phyloP scores from a whole-genome alignment of 2,797 vertebrate species.

The Ibycter americanus region DNA sequence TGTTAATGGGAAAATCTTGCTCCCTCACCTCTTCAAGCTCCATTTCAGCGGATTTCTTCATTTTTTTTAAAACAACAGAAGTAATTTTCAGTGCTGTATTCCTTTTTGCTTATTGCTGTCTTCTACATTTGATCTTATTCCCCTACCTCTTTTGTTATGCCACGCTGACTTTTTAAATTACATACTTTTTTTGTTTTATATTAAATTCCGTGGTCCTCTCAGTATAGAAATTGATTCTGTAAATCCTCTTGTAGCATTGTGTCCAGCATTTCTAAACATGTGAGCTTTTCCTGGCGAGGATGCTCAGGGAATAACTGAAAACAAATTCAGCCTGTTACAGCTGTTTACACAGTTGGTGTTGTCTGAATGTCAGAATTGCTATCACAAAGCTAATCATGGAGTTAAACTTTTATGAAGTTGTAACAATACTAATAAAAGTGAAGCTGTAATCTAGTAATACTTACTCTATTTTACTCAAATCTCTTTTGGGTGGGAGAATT shows the following conservation, averaged over 20 bases:
- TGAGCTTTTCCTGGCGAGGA: neutral
- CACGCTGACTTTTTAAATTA: neutral
- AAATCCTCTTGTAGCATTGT: neutral
- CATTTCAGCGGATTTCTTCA: neutral
- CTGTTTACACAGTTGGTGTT: neutral
- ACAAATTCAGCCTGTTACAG: neutral
- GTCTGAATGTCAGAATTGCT: slow-evolving; percentile 2
- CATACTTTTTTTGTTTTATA: neutral
- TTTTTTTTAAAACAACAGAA: neutral
- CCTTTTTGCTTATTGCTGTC: neutral
- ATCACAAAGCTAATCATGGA: slow-evolving; percentile 8
- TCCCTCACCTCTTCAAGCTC: neutral
- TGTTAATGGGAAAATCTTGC: neutral
- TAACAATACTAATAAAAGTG: neutral
- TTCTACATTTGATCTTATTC: neutral
- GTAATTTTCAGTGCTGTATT: neutral
- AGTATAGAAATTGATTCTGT: neutral
- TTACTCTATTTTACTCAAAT: neutral
- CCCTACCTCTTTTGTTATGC: neutral
- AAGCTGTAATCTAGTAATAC: slow-evolving; percentile 1
- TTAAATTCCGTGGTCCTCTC: neutral
- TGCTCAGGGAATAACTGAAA: neutral
- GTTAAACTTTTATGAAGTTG: slow-evolving; percentile 14
- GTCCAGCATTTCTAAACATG: neutral
- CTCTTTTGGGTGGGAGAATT: neutral